These are phyloP conservation scores for Callithrix jacchus DNA, from an alignment of 2,113 vertebrate genomes.

Conservation along the genomic window DNA sequence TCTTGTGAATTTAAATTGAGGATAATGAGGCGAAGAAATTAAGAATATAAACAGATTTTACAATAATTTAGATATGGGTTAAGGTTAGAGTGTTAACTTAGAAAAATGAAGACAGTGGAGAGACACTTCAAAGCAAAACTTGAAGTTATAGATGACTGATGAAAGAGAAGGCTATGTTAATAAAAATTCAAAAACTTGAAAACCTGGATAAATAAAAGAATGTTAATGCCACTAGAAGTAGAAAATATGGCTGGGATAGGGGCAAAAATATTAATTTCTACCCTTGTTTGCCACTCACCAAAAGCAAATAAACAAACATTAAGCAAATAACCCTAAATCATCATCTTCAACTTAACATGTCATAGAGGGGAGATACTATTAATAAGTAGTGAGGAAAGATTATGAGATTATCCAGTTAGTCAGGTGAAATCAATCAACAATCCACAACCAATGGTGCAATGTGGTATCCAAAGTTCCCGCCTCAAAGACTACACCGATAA, in stretches of 20 bases:
- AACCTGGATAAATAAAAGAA: background rate
- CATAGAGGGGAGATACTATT: background rate
- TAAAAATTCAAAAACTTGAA: background rate
- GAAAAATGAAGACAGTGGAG: background rate
- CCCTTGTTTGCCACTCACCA: background rate
- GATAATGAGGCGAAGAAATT: background rate
- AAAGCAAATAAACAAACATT: background rate
- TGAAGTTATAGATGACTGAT: background rate
- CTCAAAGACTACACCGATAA: background rate
- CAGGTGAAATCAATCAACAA: background rate
- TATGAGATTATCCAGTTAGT: background rate
- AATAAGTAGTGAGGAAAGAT: background rate
- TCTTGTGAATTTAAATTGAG: background rate
- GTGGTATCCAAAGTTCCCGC: background rate
- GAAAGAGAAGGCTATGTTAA: background rate
- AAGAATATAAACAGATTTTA: background rate
- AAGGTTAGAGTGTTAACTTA: background rate
- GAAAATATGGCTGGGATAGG: background rate
- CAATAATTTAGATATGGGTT: background rate
- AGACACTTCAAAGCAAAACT: background rate
- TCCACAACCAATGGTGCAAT: background rate
- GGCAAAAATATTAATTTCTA: background rate
- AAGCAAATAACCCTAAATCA: background rate
- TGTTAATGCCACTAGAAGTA: background rate
- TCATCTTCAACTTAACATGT: conserved; percentile 2